phyloP scores from a whole-genome alignment of 2,797 vertebrate species.

The Hozukius guyotensis region DNA sequence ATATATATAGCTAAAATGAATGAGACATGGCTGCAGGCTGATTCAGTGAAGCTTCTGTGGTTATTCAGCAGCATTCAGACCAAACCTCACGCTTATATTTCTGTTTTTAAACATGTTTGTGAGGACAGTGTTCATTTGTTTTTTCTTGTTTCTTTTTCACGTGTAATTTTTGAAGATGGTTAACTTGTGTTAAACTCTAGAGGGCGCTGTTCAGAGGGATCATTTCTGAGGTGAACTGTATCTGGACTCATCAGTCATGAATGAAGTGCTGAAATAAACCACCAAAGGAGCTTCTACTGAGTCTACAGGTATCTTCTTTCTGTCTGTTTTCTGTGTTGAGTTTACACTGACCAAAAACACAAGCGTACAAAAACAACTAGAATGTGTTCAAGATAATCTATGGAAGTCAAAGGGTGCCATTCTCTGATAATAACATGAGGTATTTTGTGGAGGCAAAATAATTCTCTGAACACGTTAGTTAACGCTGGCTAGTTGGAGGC shows the following conservation, averaged over 20 bases:
- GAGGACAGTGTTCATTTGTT: not conserved
- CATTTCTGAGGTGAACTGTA: not conserved
- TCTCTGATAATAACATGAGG: not conserved
- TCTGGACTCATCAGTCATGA: not conserved
- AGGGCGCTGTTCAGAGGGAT: not conserved
- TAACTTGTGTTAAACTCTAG: not conserved
- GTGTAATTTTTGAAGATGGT: not conserved
- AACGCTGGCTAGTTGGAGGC: too few species aligned
- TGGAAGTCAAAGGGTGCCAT: not conserved
- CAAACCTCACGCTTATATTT: not conserved
- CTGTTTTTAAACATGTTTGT: not conserved
- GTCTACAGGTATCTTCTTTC: not conserved
- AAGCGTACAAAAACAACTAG: not conserved
- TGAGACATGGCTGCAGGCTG: not conserved
- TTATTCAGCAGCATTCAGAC: not conserved
- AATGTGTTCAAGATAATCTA: not conserved
- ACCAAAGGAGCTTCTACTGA: not conserved
- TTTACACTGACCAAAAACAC: not conserved
- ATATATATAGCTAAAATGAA: not conserved
- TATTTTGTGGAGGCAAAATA: too few species aligned
- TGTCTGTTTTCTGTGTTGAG: not conserved
- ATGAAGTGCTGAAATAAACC: not conserved
- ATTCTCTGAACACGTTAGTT: too few species aligned
- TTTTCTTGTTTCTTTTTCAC: not conserved
- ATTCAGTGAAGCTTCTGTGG: not conserved